Base-by-base conservation (phyloP, 2,797 vertebrate genomes). In the Macroramphosus scolopax region DNA sequence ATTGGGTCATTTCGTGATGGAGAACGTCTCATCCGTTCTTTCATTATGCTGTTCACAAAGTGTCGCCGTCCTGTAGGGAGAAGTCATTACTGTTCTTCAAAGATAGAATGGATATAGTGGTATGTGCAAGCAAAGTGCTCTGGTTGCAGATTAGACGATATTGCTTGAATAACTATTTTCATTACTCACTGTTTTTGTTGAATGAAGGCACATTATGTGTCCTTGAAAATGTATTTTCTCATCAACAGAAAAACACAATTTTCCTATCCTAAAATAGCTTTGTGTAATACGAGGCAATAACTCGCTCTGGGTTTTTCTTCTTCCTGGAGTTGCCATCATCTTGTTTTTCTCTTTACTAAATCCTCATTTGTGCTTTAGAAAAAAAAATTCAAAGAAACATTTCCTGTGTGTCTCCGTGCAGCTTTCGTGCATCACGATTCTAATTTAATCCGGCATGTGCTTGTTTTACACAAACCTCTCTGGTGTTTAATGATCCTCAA, bases 21-120 rank as follows among this genome's bases (percentile, higher is more conserved):
- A n/a, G n/a, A n/a, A n/a, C n/a, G n/a, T n/a, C n/a, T 54, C 35
- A 15, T 69, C 36, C 39, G 51, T 53, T 44, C 57, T 53, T 53
- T 72, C 42, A 69, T 79, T 63, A 61, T 61, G 52, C 58, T 65
- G 38, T 67, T 70, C 51, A 29, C 62, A 56, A 47, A n/a, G n/a
- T n/a, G n/a, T n/a, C 52, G 55, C 30, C 32, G 33, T 54, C 52
- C 60, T 58, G 50, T 15, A 55, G 66, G 68, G 46, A 62, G 44
- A 73, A 73, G 47, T 51, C 59, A 63, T 77, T 69, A 51, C 48
- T 12, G 38, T 41, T 60, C 52, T 63, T 68, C 47, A 64, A 63
- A 64, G 46, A 36, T 5, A 10, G 39, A 64, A 52, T 18, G 11
- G 41, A 51, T 63, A 43, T 48, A 33, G 30, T 47, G 31, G 17